A percentile compares a stretch with the other conserved stretches of the same genome.
Evolutionary conservation across 2,888 invertebrate genomes (phyloP).

Genomic region (Drosophila niveifrons): DNA sequence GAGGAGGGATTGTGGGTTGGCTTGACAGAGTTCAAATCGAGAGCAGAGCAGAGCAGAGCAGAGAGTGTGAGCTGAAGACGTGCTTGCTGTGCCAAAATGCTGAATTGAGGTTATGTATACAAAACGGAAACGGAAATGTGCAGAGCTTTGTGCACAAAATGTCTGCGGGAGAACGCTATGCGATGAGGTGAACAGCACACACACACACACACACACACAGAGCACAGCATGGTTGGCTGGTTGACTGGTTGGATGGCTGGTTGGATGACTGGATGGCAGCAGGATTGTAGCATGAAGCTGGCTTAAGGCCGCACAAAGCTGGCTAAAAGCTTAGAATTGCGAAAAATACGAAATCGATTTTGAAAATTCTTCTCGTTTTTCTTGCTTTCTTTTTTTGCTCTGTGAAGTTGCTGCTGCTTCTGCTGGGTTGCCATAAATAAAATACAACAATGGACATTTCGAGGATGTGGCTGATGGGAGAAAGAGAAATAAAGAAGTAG

Average conservation of each 20-base stretch:
- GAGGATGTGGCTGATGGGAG: background rate
- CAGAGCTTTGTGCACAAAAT: constrained; percentile 79
- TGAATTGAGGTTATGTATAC: constrained; percentile 83
- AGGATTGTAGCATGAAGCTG: constrained; percentile 60
- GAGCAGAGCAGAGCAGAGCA: constrained; percentile 4
- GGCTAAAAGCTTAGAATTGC: constrained; percentile 78
- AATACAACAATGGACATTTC: constrained; percentile 49
- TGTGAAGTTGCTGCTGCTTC: constrained; percentile 5
- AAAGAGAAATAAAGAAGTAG: too few species aligned
- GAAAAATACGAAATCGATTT: constrained; percentile 78
- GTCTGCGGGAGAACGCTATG: constrained; percentile 50
- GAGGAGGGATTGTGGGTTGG: constrained; percentile 23
- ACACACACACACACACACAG: background rate
- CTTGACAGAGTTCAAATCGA: constrained; percentile 53
- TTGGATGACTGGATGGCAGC: background rate
- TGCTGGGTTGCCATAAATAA: constrained; percentile 62
- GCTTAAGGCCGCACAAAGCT: constrained; percentile 73
- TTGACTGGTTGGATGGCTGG: background rate
- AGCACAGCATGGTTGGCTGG: background rate
- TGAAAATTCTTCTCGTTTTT: constrained; percentile 42
- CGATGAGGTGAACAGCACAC: constrained; percentile 31
- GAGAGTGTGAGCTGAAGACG: constrained; percentile 14
- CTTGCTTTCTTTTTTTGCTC: constrained; percentile 22
- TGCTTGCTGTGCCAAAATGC: constrained; percentile 70
- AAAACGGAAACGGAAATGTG: constrained; percentile 82